Evolutionary conservation across 2,113 vertebrate genomes (phyloP).

Genomic region (Genyomyrus donnyi): DNA sequence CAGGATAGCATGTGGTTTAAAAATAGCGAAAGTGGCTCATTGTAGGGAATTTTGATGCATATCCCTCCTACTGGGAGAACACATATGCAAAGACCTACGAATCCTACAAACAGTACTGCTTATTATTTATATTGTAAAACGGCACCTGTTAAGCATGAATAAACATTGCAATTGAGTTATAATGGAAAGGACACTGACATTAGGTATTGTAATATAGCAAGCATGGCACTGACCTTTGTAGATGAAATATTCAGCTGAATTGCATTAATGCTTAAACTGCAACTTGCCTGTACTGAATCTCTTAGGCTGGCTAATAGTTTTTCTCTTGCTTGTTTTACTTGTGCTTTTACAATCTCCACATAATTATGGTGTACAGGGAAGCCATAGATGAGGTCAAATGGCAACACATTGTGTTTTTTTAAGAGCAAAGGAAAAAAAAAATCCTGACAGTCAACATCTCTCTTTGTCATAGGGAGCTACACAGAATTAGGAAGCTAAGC

Average conservation of each 20-base stretch:
- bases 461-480: background rate
- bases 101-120: background rate
- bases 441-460: background rate
- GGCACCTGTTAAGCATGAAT: background rate
- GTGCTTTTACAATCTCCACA: background rate
- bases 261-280: background rate
- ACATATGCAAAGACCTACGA: background rate
- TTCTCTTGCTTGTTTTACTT: background rate
- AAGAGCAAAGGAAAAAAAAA: background rate
- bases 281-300: background rate
- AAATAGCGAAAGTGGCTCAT: background rate
- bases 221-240: background rate
- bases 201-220: background rate
- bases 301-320: background rate
- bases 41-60: background rate
- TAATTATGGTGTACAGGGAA: background rate
- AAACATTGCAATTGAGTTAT: background rate
- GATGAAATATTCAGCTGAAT: background rate
- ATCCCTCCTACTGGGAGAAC: background rate
- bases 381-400: background rate
- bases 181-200: background rate
- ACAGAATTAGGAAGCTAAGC: background rate
- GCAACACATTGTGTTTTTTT: background rate
- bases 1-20: background rate
- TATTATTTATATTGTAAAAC: background rate